A percentile compares a stretch with the other conserved stretches of the same genome.
These are phyloP conservation scores for Macropodus opercularis DNA, from an alignment of 2,797 vertebrate species.

Conservation along the genomic window DNA sequence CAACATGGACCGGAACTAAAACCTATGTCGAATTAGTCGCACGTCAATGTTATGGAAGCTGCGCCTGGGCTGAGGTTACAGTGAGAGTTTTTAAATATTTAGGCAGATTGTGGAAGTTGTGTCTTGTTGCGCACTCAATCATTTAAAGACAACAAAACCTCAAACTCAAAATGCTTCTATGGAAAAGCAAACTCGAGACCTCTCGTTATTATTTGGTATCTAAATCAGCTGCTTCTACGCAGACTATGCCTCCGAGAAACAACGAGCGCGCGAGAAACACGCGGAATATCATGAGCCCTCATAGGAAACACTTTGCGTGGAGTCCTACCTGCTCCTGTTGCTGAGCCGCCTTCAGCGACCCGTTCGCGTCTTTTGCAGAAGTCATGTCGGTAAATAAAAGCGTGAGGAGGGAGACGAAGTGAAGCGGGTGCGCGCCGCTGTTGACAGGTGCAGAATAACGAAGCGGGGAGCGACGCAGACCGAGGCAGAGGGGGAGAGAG, in stretches of 20 bases:
- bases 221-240: neutral
- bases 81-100: conserved; percentile 48
- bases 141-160: neutral
- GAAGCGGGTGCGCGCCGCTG: conserved; percentile 32
- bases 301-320: neutral
- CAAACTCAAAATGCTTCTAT: neutral
- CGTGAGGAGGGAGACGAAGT: conserved; percentile 27
- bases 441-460: conserved; percentile 67
- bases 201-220: too few relatives aligned
- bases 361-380: conserved; percentile 88
- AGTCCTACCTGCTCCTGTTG: conserved; percentile 90
- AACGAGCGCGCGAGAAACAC: neutral
- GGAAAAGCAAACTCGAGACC: neutral
- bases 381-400: conserved; percentile 84
- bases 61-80: conserved; percentile 46
- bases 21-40: conserved; percentile 25
- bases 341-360: conserved; percentile 85
- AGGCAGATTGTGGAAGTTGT: conserved; percentile 51
- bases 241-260: neutral
- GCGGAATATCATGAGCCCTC: neutral
- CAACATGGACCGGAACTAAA: neutral
- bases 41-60: conserved; percentile 13
- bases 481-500: conserved; percentile 12
- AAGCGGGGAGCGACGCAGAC: conserved; percentile 35
- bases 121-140: neutral